Evolutionary conservation across 2,797 vertebrate genomes (phyloP).

Genomic region (Chelon auratus): DNA sequence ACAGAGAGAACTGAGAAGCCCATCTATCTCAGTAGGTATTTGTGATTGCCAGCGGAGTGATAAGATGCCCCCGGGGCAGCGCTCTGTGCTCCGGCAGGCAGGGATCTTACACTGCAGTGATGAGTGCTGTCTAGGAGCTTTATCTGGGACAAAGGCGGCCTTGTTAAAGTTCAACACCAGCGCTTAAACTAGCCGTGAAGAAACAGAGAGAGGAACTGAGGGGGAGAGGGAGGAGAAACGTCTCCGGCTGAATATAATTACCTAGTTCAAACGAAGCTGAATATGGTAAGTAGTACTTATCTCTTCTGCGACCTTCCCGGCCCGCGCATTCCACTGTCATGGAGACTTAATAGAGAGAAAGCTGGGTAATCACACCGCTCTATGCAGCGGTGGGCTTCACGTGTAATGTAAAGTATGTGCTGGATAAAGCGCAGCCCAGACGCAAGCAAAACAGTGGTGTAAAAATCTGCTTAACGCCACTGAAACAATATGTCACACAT

Average conservation of each 20-base stretch:
- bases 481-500: constrained; percentile 4
- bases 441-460: constrained; percentile 1
- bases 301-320: constrained; percentile 67
- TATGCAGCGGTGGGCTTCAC: constrained; percentile 17
- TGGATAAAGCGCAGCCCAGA: constrained; percentile 2
- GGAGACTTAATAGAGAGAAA: constrained; percentile 67
- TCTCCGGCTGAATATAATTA: constrained; percentile 77
- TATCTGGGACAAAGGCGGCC: constrained; percentile 77
- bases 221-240: constrained; percentile 53
- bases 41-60: constrained; percentile 74
- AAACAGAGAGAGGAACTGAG: constrained; percentile 57
- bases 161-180: constrained; percentile 77
- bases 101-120: constrained; percentile 66
- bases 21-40: constrained; percentile 74
- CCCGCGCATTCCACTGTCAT: constrained; percentile 64
- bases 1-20: constrained; percentile 67
- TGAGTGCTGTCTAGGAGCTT: constrained; percentile 73
- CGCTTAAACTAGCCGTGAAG: constrained; percentile 69
- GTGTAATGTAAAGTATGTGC: constrained; percentile 29
- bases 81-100: constrained; percentile 72
- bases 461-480: constrained; percentile 12
- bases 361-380: constrained; percentile 45
- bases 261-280: constrained; percentile 70
- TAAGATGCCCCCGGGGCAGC: constrained; percentile 74
- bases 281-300: constrained; percentile 81